A percentile compares a stretch with the other conserved stretches of the same genome.
phyloP scores from a whole-genome alignment of 2,113 vertebrate species.

The Megaleporinus macrocephalus region DNA sequence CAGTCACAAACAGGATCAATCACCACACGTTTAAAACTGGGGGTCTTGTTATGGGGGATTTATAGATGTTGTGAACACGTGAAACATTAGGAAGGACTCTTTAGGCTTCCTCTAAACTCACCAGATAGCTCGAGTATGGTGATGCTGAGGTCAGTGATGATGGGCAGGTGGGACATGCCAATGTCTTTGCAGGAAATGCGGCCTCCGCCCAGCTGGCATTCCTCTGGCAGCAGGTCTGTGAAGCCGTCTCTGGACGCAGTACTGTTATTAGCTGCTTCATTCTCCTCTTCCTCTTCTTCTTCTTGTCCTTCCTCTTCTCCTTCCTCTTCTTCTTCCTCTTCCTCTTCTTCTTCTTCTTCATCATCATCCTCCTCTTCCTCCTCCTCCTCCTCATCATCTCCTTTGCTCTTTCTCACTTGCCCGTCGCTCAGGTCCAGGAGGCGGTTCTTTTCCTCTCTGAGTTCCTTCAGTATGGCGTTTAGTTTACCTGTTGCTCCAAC shows the following conservation, averaged over 20 bases:
- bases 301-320: conserved; percentile 60
- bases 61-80: neutral
- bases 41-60: neutral
- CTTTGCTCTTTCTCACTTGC: conserved; percentile 31
- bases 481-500: conserved; percentile 43
- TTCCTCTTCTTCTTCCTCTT: conserved; percentile 42
- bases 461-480: conserved; percentile 63
- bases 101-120: conserved; percentile 49
- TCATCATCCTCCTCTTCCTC: conserved; percentile 64
- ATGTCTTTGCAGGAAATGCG: conserved; percentile 73
- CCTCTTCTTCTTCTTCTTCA: conserved; percentile 49
- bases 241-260: conserved; percentile 46
- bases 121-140: conserved; percentile 80
- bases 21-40: neutral
- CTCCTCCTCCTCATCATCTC: conserved; percentile 41
- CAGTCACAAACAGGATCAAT: neutral
- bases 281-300: conserved; percentile 54
- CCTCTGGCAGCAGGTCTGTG: conserved; percentile 63
- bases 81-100: neutral
- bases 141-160: conserved; percentile 72
- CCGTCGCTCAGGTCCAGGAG: conserved; percentile 65
- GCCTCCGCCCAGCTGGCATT: conserved; percentile 69
- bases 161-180: conserved; percentile 74
- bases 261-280: conserved; percentile 61
- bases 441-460: conserved; percentile 63